Conservation (phyloP, 2,888 invertebrate species). For the Conistra vaccinii region DNA sequence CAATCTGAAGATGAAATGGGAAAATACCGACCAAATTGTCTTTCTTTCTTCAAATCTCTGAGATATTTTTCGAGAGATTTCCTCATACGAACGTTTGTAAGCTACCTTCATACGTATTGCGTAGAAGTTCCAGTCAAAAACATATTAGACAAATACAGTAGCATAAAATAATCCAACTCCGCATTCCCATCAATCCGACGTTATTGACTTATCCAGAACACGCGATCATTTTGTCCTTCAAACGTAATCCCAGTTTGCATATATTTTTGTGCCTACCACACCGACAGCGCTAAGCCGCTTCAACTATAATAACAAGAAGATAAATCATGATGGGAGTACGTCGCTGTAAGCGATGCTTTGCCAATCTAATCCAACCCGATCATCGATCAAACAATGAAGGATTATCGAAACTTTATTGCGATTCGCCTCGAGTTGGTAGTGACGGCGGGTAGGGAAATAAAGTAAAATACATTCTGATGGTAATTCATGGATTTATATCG, state of each 20-base stretch:
- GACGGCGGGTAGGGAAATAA: conserved; percentile 39
- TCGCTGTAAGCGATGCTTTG: conserved; percentile 61
- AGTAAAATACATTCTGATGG: conserved; percentile 37
- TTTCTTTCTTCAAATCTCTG: not conserved
- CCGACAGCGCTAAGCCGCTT: conserved; percentile 52
- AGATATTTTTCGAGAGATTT: not conserved
- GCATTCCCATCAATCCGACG: conserved; percentile 28
- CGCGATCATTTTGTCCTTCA: conserved; percentile 53
- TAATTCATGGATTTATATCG: conserved; percentile 26
- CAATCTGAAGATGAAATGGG: conserved; percentile 9
- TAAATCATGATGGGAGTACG: conserved; percentile 62
- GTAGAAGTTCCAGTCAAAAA: not conserved
- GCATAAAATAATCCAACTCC: conserved; percentile 15
- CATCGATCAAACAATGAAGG: conserved; percentile 70
- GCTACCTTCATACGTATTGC: not conserved
- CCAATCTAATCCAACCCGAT: conserved; percentile 62
- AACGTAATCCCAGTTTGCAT: conserved; percentile 56
- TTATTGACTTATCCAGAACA: conserved; percentile 46
- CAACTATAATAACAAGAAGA: conserved; percentile 57
- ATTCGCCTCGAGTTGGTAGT: conserved; percentile 42
- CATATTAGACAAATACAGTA: conserved; percentile 5
- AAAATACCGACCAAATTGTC: not conserved
- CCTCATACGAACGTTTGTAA: not conserved
- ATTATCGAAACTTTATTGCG: conserved; percentile 66
- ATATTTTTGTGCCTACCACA: conserved; percentile 54